phyloP scores from a whole-genome alignment of 2,888 invertebrate genomes.

The Boloria selene region DNA sequence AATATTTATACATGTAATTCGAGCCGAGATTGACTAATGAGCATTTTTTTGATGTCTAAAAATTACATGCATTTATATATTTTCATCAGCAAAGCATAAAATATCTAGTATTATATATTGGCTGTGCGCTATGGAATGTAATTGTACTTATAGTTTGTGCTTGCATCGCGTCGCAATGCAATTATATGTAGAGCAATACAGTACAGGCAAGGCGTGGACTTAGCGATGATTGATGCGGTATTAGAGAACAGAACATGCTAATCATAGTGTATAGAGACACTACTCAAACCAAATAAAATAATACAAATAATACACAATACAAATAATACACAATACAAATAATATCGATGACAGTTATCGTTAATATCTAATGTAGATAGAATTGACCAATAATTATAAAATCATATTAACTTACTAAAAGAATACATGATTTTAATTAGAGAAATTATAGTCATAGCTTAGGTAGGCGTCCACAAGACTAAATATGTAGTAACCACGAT shows the following conservation, averaged over 20 bases:
- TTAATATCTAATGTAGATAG: conserved; percentile 66
- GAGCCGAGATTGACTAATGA: conserved; percentile 66
- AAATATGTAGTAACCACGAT: conserved; percentile 54
- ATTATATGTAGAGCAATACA: conserved; percentile 17
- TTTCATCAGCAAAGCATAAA: conserved; percentile 26
- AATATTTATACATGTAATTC: conserved; percentile 56
- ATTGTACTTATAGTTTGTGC: conserved; percentile 33
- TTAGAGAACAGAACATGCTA: conserved; percentile 22
- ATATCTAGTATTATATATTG: conserved; percentile 19
- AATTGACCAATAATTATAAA: conserved; percentile 72
- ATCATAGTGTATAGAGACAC: conserved; percentile 9
- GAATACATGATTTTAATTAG: not conserved
- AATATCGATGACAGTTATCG: conserved; percentile 58
- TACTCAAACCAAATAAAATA: conserved; percentile 28
- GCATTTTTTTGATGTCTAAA: conserved; percentile 46
- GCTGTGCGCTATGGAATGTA: conserved; percentile 28
- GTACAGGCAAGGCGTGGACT: conserved; percentile 17
- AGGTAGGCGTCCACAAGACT: conserved; percentile 53
- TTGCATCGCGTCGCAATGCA: conserved; percentile 19
- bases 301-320: conserved; percentile 40
- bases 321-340: conserved; percentile 35
- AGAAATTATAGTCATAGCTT: conserved; percentile 41
- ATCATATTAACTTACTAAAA: conserved; percentile 42
- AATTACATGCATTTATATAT: conserved; percentile 22
- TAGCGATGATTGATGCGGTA: conserved; percentile 20